Evolutionary conservation across 1,140 invertebrate genomes (phyloP), one percentile per base, ranked within the genome.

Genomic region (Zaprionus camerounensis): DNA sequence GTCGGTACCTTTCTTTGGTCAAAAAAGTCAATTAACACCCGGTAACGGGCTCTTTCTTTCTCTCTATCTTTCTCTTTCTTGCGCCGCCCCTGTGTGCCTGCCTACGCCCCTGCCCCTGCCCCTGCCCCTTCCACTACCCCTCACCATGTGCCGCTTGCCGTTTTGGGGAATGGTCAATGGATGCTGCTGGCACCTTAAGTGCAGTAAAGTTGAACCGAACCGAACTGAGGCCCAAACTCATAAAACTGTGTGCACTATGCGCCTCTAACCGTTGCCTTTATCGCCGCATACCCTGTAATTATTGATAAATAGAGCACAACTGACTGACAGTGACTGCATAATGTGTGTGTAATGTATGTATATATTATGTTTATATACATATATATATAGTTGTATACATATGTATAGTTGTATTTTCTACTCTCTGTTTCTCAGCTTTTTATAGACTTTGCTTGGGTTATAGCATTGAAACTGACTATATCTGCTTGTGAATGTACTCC

Each of bases 21-120:
- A 72, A 38, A 55, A 76, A 38, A 55, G 53, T 77, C 71, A 71
- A 77, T 77, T 77, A 77, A 77, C 75, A 77, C 75, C 75, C 34
- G 17, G 26, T 34, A 58, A 58, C 62, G 70, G 53, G 41, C 58
- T 41, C 57, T 69, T 56, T 62, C 7, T 31, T 9, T 17, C 1
- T 17, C 17, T 17, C 17, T 17, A 0, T 17, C 17, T 17, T 1
- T 20, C 80, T 71, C 20, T 51, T 71, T 76, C 80, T 75, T 61
- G 76, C 80, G 70, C 61, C 65, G 68, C 56, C n/a, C 41, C 26
- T 12, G 24, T 31, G 44, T 26, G 64, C 2, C n/a, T 44, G 46
- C 38, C 64, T 9, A 31, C 17, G 36, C 36, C 68, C 20, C 20
- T 20, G 20, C 20, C 20, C 12, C 24, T 36, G 20, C 34, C 62